Evolutionary conservation across 2,113 vertebrate species (phyloP), one percentile per base, ranked within the genome.

Genomic region (Pogona vitticeps): DNA sequence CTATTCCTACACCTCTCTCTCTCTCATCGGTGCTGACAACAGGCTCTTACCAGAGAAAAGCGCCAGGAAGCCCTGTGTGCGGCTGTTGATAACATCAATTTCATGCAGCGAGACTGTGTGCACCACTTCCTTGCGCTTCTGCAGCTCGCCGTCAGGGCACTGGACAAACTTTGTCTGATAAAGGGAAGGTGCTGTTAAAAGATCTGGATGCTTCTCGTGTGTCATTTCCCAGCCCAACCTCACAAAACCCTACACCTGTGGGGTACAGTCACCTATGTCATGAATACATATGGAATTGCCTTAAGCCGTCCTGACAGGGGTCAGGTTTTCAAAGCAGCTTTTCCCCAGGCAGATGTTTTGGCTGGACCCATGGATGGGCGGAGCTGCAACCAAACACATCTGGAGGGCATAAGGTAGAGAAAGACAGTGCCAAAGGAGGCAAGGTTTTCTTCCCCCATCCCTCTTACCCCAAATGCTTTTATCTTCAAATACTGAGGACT

Each of bases 11-110:
- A n/a, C 38, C 31, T 61, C 56, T 13, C 52, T 36, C 15, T 52
- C 77, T 68, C 77, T 76, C 84, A 77, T 20, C 8, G 28, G 67
- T 18, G 52, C 71, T 9, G 46, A 59, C 21, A 40, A 23, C 10
- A 26, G 46, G 28, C 14, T 73, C 77, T 23, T 84, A 97, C 97
- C 98, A 1, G 98, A 98, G 94, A 99, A 99, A 3, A 99, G 97
- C 0, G 98, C 98, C 61, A 99, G 95, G 94, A 99, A 99, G 81
- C 98, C 98, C 93, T 99, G 98, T 0, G 98, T 99, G 80, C 98
- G 97, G 80, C 98, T 98, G 95, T 99, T 99, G 94, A 99, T 99
- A 93, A 99, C 98, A 0, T 99, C 98, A 0, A 99, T 98, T 96
- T 99, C 98, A 0, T 99, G 98, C 33, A 99, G 96, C 1, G 98